A percentile compares a stretch with the other conserved stretches of the same genome.
Conservation (phyloP, 2,113 vertebrate genomes). For the Menura novaehollandiae region DNA sequence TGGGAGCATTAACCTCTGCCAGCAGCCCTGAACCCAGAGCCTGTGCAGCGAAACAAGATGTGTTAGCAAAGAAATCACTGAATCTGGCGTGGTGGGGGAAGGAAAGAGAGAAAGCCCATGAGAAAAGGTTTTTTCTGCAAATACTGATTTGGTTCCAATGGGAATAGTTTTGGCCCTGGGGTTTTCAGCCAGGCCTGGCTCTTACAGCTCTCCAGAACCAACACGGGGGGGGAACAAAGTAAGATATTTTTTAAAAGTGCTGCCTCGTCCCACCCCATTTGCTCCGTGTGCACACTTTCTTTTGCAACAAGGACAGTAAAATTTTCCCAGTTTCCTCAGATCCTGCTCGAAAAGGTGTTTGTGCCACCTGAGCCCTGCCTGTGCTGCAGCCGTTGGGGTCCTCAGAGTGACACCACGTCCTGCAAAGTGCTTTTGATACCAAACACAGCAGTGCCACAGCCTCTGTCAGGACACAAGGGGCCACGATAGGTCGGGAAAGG, state of each 20-base stretch:
- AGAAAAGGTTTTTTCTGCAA: neutral
- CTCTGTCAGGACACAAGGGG: neutral
- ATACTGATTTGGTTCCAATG: fast-evolving
- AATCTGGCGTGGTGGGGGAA: fast-evolving
- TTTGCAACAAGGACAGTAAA: neutral
- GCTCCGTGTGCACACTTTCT: fast-evolving
- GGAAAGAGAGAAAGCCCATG: neutral
- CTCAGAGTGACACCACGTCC: neutral
- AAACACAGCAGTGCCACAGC: fast-evolving
- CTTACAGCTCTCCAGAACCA: neutral
- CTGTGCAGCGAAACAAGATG: neutral
- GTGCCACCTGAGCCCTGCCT: neutral
- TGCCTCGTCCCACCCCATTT: neutral
- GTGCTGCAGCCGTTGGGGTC: neutral
- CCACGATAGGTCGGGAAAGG: neutral
- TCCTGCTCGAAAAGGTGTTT: no score
- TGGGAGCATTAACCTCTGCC: neutral
- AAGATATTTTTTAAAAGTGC: fast-evolving
- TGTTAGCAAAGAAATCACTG: neutral
- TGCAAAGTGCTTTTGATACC: neutral
- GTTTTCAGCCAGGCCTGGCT: neutral
- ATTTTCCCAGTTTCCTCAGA: fast-evolving
- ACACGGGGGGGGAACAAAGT: fast-evolving
- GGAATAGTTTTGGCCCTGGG: neutral
- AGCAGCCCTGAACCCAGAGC: neutral